Conservation (phyloP, 2,113 vertebrate species). For the Ginglymostoma cirratum region DNA sequence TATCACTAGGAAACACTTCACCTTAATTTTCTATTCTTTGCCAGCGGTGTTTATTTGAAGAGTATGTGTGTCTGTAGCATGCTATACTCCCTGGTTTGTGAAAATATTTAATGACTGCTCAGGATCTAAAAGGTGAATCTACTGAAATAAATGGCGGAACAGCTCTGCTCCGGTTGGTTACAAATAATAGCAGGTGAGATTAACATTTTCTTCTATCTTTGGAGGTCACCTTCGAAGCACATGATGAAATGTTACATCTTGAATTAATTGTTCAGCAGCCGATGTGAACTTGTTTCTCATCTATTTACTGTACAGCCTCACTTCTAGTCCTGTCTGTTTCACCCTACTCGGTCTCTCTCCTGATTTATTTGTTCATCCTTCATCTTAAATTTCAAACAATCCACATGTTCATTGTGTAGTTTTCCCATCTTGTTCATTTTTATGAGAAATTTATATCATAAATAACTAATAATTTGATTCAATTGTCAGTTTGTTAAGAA, state of each 20-base stretch:
- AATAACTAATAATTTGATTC: neutral
- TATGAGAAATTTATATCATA: neutral
- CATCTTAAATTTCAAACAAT: neutral
- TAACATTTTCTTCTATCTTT: neutral
- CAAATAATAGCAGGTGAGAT: constrained; percentile 51
- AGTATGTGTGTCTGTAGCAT: neutral
- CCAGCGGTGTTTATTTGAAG: neutral
- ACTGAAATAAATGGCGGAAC: constrained; percentile 49
- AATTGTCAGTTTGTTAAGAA: neutral
- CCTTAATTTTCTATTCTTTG: neutral
- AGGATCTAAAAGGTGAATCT: constrained; percentile 2
- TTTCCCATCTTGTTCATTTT: neutral
- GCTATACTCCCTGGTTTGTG: neutral
- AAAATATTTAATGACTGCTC: neutral
- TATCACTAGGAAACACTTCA: neutral
- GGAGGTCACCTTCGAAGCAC: neutral
- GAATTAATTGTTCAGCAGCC: neutral
- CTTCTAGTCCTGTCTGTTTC: neutral
- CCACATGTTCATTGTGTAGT: neutral
- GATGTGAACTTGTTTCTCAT: neutral
- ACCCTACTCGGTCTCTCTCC: neutral
- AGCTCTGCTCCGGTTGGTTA: constrained; percentile 51
- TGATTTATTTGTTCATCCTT: neutral
- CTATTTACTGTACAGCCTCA: neutral
- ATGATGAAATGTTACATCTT: neutral